A percentile compares a stretch with the other conserved stretches of the same genome.
phyloP scores from a whole-genome alignment of 2,113 vertebrate species.

The Hylia prasina region DNA sequence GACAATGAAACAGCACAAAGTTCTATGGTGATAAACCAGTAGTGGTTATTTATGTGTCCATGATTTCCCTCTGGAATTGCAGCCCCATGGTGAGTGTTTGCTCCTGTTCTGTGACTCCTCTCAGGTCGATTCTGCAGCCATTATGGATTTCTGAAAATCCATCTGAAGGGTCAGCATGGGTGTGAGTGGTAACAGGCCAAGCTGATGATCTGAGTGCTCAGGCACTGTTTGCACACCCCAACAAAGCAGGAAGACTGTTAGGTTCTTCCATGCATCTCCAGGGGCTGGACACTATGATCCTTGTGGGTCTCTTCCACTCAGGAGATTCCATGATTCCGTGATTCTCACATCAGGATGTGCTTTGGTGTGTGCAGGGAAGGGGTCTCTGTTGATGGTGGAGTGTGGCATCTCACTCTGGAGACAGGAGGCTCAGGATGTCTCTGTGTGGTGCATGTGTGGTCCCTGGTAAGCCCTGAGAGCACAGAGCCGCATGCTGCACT shows the following conservation, averaged over 20 bases:
- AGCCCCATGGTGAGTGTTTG: neutral
- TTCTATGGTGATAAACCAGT: neutral
- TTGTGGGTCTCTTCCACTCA: neutral
- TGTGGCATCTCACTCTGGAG: neutral
- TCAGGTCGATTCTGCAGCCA: neutral
- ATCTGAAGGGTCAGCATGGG: fast-evolving
- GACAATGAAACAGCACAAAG: neutral
- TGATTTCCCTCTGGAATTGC: neutral
- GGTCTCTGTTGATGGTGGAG: neutral
- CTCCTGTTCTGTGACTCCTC: neutral
- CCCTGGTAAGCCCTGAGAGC: neutral
- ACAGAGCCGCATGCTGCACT: neutral
- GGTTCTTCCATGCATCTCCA: neutral
- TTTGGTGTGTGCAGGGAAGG: neutral
- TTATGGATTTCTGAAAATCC: neutral
- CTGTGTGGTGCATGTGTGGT: neutral
- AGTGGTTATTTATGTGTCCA: neutral
- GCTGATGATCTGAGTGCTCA: neutral
- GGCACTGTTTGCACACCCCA: neutral
- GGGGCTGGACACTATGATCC: neutral
- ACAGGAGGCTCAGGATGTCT: neutral
- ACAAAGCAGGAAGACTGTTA: neutral
- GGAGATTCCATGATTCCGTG: neutral
- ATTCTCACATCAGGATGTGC: neutral
- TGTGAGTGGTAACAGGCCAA: neutral